Conservation (phyloP, 2,888 invertebrate species). For the Pharmacophagus antenor region DNA sequence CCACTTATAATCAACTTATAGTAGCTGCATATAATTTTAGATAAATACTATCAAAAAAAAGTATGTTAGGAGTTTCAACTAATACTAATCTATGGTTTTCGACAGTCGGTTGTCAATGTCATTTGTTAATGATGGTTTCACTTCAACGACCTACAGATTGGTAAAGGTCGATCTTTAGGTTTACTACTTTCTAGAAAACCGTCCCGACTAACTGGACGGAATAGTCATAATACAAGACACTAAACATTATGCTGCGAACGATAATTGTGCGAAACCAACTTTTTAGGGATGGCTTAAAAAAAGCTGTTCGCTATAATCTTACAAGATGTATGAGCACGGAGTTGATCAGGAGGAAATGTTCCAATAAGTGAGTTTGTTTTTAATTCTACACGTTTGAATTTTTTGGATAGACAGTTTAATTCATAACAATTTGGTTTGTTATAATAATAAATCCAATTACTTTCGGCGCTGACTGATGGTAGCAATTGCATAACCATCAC, state of each 20-base stretch:
- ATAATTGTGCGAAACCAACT: slow-evolving; percentile 85
- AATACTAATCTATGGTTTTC: background rate
- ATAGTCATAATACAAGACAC: slow-evolving; percentile 49
- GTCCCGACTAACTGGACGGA: slow-evolving; percentile 69
- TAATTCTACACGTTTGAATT: slow-evolving; percentile 31
- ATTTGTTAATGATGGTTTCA: slow-evolving; percentile 32
- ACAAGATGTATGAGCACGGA: slow-evolving; percentile 82
- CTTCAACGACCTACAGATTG: slow-evolving; percentile 70
- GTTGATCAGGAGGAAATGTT: slow-evolving; percentile 82
- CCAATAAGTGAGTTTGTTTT: slow-evolving; percentile 77
- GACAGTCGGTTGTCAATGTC: slow-evolving; percentile 31
- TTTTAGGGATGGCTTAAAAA: slow-evolving; percentile 82
- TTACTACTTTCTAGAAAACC: slow-evolving; percentile 53
- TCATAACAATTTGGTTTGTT: background rate
- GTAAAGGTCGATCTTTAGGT: slow-evolving; percentile 71
- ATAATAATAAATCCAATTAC: slow-evolving; percentile 15
- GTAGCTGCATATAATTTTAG: no score
- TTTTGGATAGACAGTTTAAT: slow-evolving; percentile 2
- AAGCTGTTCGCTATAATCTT: slow-evolving; percentile 79
- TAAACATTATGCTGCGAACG: slow-evolving; percentile 85
- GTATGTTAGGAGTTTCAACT: no score
- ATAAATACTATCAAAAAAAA: no score
- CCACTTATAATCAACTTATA: no score
- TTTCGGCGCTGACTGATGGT: slow-evolving; percentile 37
- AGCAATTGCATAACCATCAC: slow-evolving; percentile 76